Evolutionary conservation across 2,888 invertebrate genomes (phyloP), one percentile per base, ranked within the genome.

Genomic region (Chloroclystis v-ata): DNA sequence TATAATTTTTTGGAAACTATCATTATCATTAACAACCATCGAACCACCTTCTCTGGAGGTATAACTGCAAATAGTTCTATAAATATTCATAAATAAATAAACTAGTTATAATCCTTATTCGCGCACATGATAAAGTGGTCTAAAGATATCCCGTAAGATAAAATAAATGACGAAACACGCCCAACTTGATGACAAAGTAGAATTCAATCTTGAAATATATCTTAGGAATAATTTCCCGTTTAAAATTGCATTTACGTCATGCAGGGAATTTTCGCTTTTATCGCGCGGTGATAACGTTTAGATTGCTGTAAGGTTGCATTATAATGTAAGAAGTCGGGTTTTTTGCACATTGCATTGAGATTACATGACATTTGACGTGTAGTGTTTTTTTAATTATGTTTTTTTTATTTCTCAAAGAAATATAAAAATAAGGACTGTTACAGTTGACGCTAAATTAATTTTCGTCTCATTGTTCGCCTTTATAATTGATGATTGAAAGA

Each of bases 331-430:
- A 28, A 14, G 38, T 14, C 28, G 14, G n/a, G 4, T 5, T 28
- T 38, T 38, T 38, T 38, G 14, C 28, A 6, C 24, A 4, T 16
- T 10, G 38, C 28, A 14, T 26, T 37, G 37, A 13, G 25, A 26
- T 37, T 37, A 26, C 25, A 37, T 26, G 26, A 38, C 38, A 28
- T 28, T 38, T 38, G 38, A 38, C 38, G 13, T 38, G 28, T 8
- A 14, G 25, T 25, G 3, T 26, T 12, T 5, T 72, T 63, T 35
- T 8, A 11, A 33, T 33, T 16, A 6, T 8, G 11, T 24, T 24
- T 14, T 32, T n/a, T 0, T 35, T 20, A n/a, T 4, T 33, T 20
- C 16, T 16, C 33, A 16, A 7, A 16, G 20, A 33, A 33, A 13
- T 9, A 32, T 2, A 20, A n/a, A n/a, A n/a, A n/a, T n/a, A n/a